phyloP scores from a whole-genome alignment of 1,140 invertebrate species.

The Heliconius hewitsoni region DNA sequence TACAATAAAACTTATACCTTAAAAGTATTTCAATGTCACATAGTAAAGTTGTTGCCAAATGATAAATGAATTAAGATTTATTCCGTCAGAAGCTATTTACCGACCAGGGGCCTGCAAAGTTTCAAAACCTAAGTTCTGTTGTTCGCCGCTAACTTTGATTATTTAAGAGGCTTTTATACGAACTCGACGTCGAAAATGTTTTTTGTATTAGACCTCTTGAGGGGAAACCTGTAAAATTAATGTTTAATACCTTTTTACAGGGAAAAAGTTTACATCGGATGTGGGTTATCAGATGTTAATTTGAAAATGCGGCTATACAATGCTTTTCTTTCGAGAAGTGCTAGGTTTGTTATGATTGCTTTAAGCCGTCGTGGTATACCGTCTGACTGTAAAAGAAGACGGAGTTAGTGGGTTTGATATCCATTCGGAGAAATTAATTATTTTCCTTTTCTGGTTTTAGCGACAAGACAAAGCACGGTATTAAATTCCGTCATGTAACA shows the following conservation, averaged over 20 bases:
- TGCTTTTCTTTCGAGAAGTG: not conserved
- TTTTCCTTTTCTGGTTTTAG: no score
- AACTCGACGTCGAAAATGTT: conserved; percentile 24
- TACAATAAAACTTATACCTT: not conserved
- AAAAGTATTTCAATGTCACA: not conserved
- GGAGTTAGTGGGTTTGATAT: no score
- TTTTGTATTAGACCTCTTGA: conserved; percentile 32
- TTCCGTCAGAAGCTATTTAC: conserved; percentile 32
- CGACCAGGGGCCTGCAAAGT: conserved; percentile 23
- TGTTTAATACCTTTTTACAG: not conserved
- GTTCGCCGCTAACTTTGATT: conserved; percentile 43
- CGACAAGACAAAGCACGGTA: no score
- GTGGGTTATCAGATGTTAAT: not conserved
- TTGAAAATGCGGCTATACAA: not conserved
- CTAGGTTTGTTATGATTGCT: not conserved
- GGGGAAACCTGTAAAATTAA: conserved; percentile 35
- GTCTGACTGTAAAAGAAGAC: no score
- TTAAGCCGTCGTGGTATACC: no score
- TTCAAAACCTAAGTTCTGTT: conserved; percentile 38
- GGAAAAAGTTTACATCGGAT: not conserved
- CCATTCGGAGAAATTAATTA: no score
- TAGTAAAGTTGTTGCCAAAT: conserved; percentile 20
- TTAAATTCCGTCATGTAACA: no score
- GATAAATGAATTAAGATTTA: conserved; percentile 33
- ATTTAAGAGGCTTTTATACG: conserved; percentile 47